Evolutionary conservation across 2,797 vertebrate genomes (phyloP).

Genomic region (Morus bassanus): DNA sequence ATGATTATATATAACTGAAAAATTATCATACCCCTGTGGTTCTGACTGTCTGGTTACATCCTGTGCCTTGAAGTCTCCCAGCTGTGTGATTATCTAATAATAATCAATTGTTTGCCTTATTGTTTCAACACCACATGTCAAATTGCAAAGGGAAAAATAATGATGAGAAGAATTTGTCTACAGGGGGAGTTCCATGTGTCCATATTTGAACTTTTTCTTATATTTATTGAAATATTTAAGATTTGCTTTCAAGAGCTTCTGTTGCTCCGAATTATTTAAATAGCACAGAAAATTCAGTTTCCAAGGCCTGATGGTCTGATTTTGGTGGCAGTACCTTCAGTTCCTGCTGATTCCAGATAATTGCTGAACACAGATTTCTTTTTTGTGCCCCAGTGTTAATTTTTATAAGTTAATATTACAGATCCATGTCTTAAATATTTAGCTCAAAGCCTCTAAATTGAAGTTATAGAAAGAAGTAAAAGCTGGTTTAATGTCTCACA

Average conservation of each 20-base stretch:
- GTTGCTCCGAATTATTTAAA: neutral
- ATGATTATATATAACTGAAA: conserved; percentile 15
- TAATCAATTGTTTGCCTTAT: neutral
- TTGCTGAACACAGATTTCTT: neutral
- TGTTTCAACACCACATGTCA: neutral
- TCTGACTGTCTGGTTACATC: neutral
- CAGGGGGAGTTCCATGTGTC: neutral
- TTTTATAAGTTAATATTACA: neutral
- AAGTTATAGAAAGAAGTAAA: neutral
- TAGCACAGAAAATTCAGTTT: neutral
- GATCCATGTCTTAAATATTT: neutral
- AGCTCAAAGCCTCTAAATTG: neutral
- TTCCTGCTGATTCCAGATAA: neutral
- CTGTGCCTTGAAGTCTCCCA: neutral
- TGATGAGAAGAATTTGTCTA: neutral
- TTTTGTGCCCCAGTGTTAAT: neutral
- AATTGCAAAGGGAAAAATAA: neutral
- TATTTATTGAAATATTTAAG: neutral
- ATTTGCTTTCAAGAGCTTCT: neutral
- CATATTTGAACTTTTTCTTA: neutral
- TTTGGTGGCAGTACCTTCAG: neutral
- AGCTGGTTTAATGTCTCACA: neutral
- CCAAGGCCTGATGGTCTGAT: neutral
- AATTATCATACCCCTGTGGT: conserved; percentile 7
- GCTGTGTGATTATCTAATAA: conserved; percentile 1